Conservation (phyloP, 30 jellyfish, hydroid and myxozoan genomes). For the Phacellophora camtschatica region DNA sequence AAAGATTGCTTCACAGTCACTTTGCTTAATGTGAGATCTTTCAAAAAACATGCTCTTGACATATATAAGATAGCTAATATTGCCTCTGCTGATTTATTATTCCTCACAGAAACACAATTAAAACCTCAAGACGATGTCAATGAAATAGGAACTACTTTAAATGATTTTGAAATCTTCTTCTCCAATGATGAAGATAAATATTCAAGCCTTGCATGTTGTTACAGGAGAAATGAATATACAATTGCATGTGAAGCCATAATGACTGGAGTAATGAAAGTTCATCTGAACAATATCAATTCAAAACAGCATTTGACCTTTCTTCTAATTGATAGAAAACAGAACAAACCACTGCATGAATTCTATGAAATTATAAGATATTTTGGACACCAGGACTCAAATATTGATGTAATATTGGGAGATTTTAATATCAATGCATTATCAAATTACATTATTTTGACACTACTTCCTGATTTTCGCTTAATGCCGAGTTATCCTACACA, state of each 20-base stretch:
- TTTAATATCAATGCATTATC: not conserved
- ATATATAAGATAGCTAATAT: not conserved
- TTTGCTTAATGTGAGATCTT: not conserved
- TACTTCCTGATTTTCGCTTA: not conserved
- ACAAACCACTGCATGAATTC: not conserved
- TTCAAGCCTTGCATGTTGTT: constrained; percentile 15
- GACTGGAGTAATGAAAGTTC: not conserved
- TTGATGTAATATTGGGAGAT: constrained; percentile 9
- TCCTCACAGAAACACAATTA: constrained; percentile 23
- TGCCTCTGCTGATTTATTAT: not conserved
- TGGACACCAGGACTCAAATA: not conserved
- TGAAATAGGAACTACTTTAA: not conserved
- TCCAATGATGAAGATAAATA: not conserved
- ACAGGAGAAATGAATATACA: not conserved
- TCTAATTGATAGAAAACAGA: not conserved
- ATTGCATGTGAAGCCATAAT: not conserved
- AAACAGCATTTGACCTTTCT: not conserved
- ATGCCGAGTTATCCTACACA: constrained; percentile 4
- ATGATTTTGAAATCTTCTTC: not conserved
- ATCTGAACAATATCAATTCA: not conserved
- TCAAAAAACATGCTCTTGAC: not conserved
- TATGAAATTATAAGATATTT: not conserved
- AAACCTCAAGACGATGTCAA: not conserved
- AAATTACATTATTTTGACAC: not conserved
- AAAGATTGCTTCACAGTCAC: not conserved